Base-by-base conservation (phyloP, 2,113 vertebrate species). In the Gallinago undulata region DNA sequence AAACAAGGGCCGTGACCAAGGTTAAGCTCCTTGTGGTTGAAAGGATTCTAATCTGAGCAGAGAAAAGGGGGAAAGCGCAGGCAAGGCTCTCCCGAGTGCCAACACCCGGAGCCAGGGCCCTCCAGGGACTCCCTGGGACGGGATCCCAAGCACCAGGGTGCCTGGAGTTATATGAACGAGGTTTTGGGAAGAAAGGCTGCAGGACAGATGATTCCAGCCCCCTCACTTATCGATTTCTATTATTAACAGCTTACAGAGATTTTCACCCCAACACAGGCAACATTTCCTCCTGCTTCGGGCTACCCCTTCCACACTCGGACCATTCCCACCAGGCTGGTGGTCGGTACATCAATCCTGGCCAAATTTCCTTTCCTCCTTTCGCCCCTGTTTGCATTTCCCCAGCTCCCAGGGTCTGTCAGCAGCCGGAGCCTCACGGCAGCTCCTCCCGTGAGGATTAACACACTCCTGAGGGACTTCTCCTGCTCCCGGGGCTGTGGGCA, bases 21-120 rank as follows among this genome's bases (percentile, higher is more conserved):
- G 77, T 87, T 87, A 91, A 93, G n/a, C n/a, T n/a, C n/a, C n/a
- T 74, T 62, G 80, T 7, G 68, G 68, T n/a, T 89, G 76, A 87
- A 60, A 30, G 35, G 86, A 83, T 89, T 93, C 83, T 89, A 81
- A 91, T 48, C 86, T 13, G 78, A 94, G 64, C 66, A 39, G 87
- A 62, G 79, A 25, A 77, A 72, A 79, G 16, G 21, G 33, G n/a
- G 19, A 89, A 78, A 4, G 39, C 25, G 19, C 10, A 6, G 64
- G 69, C 77, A 86, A 57, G 30, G 76, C 28, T 66, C 66, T 69
- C 66, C 62, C 22, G 16, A 57, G 85, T 27, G n/a, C 77, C 88
- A 57, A 13, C 9, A 7, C 10, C 6, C 33, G 45, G 78, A 94
- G n/a, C n/a, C 5, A 2, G 48, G 72, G 59, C 50, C 64, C 82